Base-by-base conservation (phyloP, 2,888 invertebrate species). In the Ectemnius cavifrons region DNA sequence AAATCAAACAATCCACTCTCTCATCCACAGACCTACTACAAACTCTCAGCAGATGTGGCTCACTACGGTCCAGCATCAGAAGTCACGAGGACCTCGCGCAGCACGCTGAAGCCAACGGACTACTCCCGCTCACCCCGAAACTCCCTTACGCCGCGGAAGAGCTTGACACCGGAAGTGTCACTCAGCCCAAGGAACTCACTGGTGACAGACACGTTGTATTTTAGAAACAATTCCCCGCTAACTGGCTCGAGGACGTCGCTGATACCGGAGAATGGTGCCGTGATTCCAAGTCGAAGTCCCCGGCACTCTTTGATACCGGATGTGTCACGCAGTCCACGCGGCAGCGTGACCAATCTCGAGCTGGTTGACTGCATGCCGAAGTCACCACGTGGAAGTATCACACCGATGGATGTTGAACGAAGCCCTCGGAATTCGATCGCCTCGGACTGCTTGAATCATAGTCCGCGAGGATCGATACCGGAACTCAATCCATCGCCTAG, bases 101-200 rank as follows among this genome's bases (percentile, higher is more conserved):
- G 94, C 84, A 94, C 94, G 16, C 92, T 94, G 63, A 92, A 93
- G 37, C 94, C 94, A 23, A 94, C 94, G 61, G 91, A 90, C 61
- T 90, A 89, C 70, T 86, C 87, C 52, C 86, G 93, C 72, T 13
- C 45, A 4, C 68, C 77, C 0, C 60, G 75, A 2, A 77, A 94
- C 73, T 94, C 93, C 75, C 89, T 94, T 76, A 92, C 91, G 93
- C 65, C 93, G 93, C 90, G 94, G 71, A 92, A 94, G 79, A 94
- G 94, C 77, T 91, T 94, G 66, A 92, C 93, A 0, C 93, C 94
- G 5, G 92, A 91, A 0, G 91, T 92, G 1, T 87, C 91, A 0
- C 92, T 93, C 74, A 94, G 93, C 71, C 93, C 94, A 0, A 91
- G 94, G 69, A 94, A 94, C 83, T 94, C 94, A 11, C 92, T 94